Conservation (phyloP, 2,888 invertebrate species). For the Platycheirus rosarum region DNA sequence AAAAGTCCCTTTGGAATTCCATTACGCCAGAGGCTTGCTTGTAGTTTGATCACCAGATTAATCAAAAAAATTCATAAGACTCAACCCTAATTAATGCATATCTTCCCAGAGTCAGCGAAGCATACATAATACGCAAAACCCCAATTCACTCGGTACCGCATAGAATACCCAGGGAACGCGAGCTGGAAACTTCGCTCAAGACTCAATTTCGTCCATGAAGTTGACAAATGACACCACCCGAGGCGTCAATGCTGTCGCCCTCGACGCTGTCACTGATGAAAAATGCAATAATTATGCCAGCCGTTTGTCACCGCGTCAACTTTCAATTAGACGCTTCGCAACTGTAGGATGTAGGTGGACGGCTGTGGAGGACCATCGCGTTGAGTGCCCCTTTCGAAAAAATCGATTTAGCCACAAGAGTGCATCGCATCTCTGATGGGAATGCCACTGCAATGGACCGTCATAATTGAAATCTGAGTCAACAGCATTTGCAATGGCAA, state of each 20-base stretch:
- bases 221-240: conserved; percentile 70
- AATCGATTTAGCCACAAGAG: conserved; percentile 18
- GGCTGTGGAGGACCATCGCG: conserved; percentile 1
- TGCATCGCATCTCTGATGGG: conserved; percentile 20
- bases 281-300: conserved; percentile 71
- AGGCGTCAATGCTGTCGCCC: conserved; percentile 64
- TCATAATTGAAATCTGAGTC: conserved; percentile 52
- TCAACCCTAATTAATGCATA: neutral
- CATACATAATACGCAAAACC: neutral
- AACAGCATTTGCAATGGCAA: conserved; percentile 9
- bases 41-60: neutral
- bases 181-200: conserved; percentile 26
- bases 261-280: conserved; percentile 62
- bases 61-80: neutral
- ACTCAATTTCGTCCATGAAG: conserved; percentile 40
- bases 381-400: conserved; percentile 13
- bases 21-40: neutral
- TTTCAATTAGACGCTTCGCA: conserved; percentile 66
- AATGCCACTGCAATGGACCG: conserved; percentile 23
- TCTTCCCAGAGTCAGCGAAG: neutral
- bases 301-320: conserved; percentile 65
- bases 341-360: conserved; percentile 43
- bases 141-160: neutral
- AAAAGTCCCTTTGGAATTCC: too few species aligned
- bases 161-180: neutral